phyloP scores from a whole-genome alignment of 2,113 vertebrate genomes.

The Epinephelus lanceolatus region DNA sequence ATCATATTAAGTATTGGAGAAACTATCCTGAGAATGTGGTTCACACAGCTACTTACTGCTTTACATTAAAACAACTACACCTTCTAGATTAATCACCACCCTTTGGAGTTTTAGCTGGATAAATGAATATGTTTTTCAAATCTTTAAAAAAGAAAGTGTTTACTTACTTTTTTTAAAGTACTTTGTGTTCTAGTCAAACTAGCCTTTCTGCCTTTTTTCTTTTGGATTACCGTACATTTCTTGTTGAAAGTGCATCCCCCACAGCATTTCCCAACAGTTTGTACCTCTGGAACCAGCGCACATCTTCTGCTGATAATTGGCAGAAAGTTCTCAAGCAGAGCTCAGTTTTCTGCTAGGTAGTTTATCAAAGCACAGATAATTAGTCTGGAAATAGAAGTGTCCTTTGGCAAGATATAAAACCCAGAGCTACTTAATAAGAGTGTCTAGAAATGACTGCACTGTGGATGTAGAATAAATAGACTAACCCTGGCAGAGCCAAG shows the following conservation, averaged over 20 bases:
- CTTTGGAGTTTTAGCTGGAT: not conserved
- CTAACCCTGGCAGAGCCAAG: not conserved
- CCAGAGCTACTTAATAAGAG: not conserved
- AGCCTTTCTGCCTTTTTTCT: not conserved
- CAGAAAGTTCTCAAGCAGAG: conserved; percentile 3
- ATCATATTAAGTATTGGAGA: conserved; percentile 10
- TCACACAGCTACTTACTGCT: not conserved
- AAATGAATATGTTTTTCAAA: not conserved
- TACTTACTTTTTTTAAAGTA: not conserved
- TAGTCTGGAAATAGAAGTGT: conserved; percentile 1
- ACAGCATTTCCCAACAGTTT: not conserved
- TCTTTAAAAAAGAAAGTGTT: not conserved
- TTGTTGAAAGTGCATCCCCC: not conserved
- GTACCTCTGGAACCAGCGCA: not conserved
- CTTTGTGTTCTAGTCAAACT: not conserved
- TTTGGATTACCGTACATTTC: not conserved
- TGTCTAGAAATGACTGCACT: not conserved
- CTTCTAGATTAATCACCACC: not conserved
- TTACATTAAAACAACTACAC: not conserved
- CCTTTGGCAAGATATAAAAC: not conserved
- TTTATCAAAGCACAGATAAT: conserved; percentile 18
- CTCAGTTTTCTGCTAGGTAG: not conserved
- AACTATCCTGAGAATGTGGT: conserved; percentile 6
- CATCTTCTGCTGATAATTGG: not conserved
- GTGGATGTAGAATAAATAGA: not conserved